Evolutionary conservation across 1,140 invertebrate species (phyloP), one percentile per base, ranked within the genome.

Genomic region (Bombus waltoni): DNA sequence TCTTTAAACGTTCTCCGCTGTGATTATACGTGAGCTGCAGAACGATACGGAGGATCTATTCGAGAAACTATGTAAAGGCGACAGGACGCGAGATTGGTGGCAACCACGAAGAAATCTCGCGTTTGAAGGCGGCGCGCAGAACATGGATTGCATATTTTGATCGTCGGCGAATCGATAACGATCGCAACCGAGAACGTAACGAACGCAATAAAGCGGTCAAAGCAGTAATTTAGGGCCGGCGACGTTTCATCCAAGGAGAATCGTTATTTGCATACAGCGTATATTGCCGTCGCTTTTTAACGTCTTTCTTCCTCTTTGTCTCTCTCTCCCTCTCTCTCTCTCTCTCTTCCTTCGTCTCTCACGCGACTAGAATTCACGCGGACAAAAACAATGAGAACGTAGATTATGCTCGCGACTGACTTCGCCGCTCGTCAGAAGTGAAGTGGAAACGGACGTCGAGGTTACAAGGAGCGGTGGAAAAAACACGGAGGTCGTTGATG

Each of bases 111-210:
- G 38, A 73, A 65, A 32, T 15, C n/a, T 13, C 10, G 66, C n/a
- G n/a, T 38, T 18, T 13, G 44, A n/a, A 32, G n/a, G 6, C 47
- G 3, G 1, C 47, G 28, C 4, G 8, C 44, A 25, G 9, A 10
- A 38, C 28, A 66, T 66, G 18, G 44, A 18, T n/a, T 57, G 73
- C 47, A 57, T 57, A 83, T 68, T 83, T 83, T 35, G 65, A 77
- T 77, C 35, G 35, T 18, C 57, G n/a, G 0, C 35, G 42, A 83
- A 83, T 79, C 83, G 53, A 80, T 85, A 80, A 85, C 5, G 42
- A 8, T 53, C 2, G 3, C 22, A 5, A 0, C 11, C 6, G 25
- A 28, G 32, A 35, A 22, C 32, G 5, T 18, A 10, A 53, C 42
- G 3, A 15, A 35, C 8, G n/a, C 68, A n/a, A 53, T 57, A 42